A percentile compares a stretch with the other conserved stretches of the same genome.
Evolutionary conservation across 2,113 vertebrate genomes (phyloP).

Genomic region (Cisticola juncidis): DNA sequence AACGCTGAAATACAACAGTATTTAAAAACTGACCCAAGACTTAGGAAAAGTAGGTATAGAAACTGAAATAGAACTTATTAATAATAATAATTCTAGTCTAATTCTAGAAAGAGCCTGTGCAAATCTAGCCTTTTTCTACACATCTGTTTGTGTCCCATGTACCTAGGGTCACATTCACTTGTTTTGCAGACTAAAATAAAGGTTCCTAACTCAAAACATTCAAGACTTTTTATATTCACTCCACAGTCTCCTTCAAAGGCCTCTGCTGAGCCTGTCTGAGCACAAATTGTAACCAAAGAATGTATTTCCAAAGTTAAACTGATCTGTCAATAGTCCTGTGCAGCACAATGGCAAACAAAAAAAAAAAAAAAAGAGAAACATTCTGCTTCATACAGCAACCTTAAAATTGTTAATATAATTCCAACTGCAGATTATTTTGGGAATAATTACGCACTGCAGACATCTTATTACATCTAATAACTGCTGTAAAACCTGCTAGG

Average conservation of each 20-base stretch:
- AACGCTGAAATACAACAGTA: neutral
- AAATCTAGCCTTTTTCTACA: neutral
- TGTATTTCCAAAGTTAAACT: rapidly evolving
- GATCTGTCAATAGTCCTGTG: neutral
- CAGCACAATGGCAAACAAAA: neutral
- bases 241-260: neutral
- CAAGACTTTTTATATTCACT: neutral
- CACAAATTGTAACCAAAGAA: neutral
- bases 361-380: neutral
- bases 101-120: neutral
- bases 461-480: neutral
- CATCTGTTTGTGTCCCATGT: neutral
- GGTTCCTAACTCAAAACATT: neutral
- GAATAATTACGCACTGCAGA: neutral
- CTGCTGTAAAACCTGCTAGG: neutral
- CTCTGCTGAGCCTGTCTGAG: neutral
- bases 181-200: neutral
- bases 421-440: neutral
- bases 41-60: neutral
- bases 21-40: neutral
- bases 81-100: neutral
- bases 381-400: neutral
- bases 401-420: neutral
- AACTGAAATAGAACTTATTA: neutral
- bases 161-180: neutral